Conservation (phyloP, 2,888 invertebrate genomes). For the Nebria salina region DNA sequence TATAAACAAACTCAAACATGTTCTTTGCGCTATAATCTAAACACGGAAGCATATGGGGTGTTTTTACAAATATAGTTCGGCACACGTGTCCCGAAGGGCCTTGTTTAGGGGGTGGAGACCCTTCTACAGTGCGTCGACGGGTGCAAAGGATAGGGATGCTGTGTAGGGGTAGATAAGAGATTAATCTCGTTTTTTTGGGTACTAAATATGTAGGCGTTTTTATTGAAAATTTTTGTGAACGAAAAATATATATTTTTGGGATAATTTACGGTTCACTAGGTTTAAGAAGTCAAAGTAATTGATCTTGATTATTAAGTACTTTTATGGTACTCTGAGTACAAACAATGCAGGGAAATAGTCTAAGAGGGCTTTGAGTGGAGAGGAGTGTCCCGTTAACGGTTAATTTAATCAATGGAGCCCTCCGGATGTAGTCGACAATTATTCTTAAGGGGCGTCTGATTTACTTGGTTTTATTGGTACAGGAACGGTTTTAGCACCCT, state of each 20-base stretch:
- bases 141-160: too few species aligned
- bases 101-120: neutral
- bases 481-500: neutral
- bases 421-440: neutral
- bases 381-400: neutral
- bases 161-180: too few species aligned
- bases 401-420: neutral
- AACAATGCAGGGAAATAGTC: neutral
- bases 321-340: neutral
- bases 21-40: neutral
- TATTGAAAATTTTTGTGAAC: too few species aligned
- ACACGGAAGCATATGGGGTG: neutral
- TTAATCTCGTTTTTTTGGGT: too few species aligned
- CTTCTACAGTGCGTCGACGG: too few species aligned
- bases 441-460: neutral
- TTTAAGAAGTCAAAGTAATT: neutral
- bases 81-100: neutral
- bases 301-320: neutral
- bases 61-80: neutral
- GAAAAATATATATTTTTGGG: too few species aligned
- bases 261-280: neutral
- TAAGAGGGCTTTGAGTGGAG: neutral
- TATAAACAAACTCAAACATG: neutral
- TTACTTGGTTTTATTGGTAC: neutral
- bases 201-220: too few species aligned